Percentiles rank a stretch among this genome's conserved stretches.
Evolutionary conservation across 1,140 invertebrate genomes (phyloP).

Genomic region (Adoxophyes honmai): DNA sequence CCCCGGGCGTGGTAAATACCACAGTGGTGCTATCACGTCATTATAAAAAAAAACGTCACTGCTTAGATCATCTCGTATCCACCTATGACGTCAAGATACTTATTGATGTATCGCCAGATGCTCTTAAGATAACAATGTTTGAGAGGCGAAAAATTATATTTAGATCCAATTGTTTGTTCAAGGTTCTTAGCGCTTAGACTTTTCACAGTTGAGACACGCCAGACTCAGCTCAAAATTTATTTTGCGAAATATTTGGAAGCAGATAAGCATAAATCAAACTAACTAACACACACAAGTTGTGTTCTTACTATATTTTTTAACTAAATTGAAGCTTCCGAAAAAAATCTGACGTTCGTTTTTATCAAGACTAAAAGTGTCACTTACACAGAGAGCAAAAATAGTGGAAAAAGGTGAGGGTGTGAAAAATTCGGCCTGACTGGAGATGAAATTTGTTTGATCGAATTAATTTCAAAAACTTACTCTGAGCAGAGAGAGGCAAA

Average conservation of each 20-base stretch:
- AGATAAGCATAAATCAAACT: too few relatives aligned
- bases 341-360: too few relatives aligned
- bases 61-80: neutral
- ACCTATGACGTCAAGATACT: constrained; percentile 6
- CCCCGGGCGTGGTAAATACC: neutral
- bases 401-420: too few relatives aligned
- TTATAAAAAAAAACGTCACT: neutral
- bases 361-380: too few relatives aligned
- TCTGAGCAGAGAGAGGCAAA: neutral
- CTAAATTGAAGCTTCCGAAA: too few relatives aligned
- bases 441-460: too few relatives aligned
- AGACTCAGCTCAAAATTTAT: too few relatives aligned
- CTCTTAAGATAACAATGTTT: neutral
- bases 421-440: too few relatives aligned
- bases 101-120: neutral
- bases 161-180: neutral
- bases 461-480: neutral
- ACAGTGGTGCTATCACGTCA: neutral
- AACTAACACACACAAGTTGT: too few relatives aligned
- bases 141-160: neutral
- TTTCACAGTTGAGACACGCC: neutral
- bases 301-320: too few relatives aligned
- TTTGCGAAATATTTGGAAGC: too few relatives aligned
- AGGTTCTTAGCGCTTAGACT: neutral
- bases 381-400: too few relatives aligned